Evolutionary conservation across 2,888 invertebrate genomes (phyloP), one percentile per base, ranked within the genome.

Genomic region (Aleiodes testaceus): DNA sequence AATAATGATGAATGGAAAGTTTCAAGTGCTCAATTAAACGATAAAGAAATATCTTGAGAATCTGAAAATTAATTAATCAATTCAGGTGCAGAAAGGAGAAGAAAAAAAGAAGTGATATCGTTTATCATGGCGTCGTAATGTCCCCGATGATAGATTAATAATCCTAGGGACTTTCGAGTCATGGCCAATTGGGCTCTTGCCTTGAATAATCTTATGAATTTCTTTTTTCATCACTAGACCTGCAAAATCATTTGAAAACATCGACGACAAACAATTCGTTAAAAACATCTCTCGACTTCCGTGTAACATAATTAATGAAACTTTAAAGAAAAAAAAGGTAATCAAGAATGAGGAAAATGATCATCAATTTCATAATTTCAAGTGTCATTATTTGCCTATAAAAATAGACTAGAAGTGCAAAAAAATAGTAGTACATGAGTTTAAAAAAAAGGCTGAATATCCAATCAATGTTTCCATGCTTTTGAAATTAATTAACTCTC

Each of bases 311-410:
- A 55, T 30, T 30, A 59, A 59, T 59, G 36, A 36, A 59, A n/a
- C 42, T 18, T 14, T 14, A 14, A n/a, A 22, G 6, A 52, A 22
- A 7, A 53, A 16, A 16, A 49, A 6, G 6, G 36, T 9, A 1
- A 7, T 36, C 16, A n/a, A 59, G 59, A 59, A 59, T 59, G 59
- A 59, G 59, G 59, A 59, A 59, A 59, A 59, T 14, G 42, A 59
- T 59, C n/a, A n/a, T 49, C 14, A 36, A 59, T 18, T 55, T 59
- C 14, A 49, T 16, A 5, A 59, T 42, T 36, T 36, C 50, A 59
- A 53, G 20, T 53, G 53, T 53, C 59, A 59, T 42, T 59, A 59
- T 59, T 59, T 59, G 42, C 26, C 11, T 36, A 59, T 36, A n/a
- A 36, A 55, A 59, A 36, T 59, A 59, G 59, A 59, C 42, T 42